Conservation (phyloP, 2,113 vertebrate species). For the Callospermophilus lateralis region DNA sequence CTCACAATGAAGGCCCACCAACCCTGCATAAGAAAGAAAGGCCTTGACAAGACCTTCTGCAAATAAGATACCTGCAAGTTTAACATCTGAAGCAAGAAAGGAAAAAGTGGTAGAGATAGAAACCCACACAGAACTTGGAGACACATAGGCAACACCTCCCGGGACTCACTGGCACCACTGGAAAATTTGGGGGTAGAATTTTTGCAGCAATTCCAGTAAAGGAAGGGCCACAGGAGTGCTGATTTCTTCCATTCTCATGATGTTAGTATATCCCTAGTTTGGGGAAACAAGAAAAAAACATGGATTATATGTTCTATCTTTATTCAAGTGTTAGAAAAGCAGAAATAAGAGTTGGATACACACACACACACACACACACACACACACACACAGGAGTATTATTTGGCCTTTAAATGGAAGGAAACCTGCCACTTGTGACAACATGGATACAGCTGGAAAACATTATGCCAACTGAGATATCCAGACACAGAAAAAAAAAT, state of each 20-base stretch:
- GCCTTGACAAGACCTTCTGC: not conserved
- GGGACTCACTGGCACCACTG: not conserved
- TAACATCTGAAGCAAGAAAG: not conserved
- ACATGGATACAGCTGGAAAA: not conserved
- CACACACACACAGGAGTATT: not conserved
- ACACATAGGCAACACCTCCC: not conserved
- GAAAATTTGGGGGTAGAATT: not conserved
- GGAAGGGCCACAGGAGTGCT: not conserved
- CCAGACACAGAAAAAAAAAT: not conserved
- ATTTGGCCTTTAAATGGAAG: not conserved
- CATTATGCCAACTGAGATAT: not conserved
- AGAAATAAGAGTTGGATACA: constrained; percentile 18
- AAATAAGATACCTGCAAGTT: not conserved
- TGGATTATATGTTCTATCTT: not conserved
- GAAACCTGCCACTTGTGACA: not conserved
- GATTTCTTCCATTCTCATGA: not conserved
- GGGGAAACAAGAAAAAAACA: not conserved
- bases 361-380: not conserved
- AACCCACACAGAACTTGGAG: not conserved
- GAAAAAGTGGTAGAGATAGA: not conserved
- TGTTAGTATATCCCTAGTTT: not conserved
- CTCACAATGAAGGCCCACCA: not conserved
- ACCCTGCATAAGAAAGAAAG: not conserved
- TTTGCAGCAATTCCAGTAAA: not conserved
- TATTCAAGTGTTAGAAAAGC: not conserved